Evolutionary conservation across 2,797 vertebrate species (phyloP), one percentile per base, ranked within the genome.

Genomic region (Eupleurogrammus muticus): DNA sequence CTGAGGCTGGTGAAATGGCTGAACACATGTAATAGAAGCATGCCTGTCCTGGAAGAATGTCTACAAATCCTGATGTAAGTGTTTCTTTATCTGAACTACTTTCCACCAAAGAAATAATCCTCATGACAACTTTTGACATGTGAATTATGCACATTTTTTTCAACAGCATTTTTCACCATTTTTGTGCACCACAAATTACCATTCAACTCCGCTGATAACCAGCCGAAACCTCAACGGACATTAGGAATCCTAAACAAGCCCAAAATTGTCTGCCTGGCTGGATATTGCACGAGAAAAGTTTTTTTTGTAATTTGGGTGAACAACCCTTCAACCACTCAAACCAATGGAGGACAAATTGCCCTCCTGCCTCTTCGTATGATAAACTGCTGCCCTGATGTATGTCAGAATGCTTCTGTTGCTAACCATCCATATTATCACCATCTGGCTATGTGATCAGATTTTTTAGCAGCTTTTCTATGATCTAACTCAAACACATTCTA

Each of bases 401-500:
- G 63, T 47, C 75, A 42, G 44, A 46, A 64, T 57, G 71, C 72
- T 55, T 48, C 70, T 56, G 70, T 44, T 67, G 63, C 79, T 69
- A 86, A 81, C 81, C 49, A 82, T 52, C 75, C 55, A 19, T 75
- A 56, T 83, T 72, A 73, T 75, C 82, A 72, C 40, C 84, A 85
- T 84, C 79, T 86, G 86, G 75, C 70, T 59, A 78, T 70, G 66
- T 66, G 59, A 83, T 84, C 78, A 64, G 49, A 58, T 61, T 83
- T 82, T n/a, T 70, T 50, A 68, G 49, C 51, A 74, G n/a, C 59
- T 77, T 70, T 55, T 79, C 75, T 63, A 53, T 70, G 73, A 81
- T 81, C 73, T 72, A 80, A 78, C 58, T 80, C 81, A 70, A 78
- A 77, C 70, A 77, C 75, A 5, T 84, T 88, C 76, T 81, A 63